phyloP scores from a whole-genome alignment of 2,888 invertebrate genomes.

The Flexamia atlantica region DNA sequence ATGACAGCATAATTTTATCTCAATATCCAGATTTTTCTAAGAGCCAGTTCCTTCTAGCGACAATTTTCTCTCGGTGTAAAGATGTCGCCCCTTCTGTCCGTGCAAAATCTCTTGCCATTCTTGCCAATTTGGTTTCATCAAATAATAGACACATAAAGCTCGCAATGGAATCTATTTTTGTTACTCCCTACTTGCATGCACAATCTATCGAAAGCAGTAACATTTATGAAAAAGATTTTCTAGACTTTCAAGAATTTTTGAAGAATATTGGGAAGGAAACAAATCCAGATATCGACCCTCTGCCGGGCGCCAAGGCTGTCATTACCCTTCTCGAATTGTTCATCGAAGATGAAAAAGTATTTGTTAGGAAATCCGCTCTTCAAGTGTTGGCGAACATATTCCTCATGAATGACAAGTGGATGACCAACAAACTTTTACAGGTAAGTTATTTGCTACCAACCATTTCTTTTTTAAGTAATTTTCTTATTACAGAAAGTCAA shows the following conservation, averaged over 20 bases:
- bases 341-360: slow-evolving; percentile 77
- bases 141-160: slow-evolving; percentile 68
- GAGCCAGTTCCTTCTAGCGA: slow-evolving; percentile 74
- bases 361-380: slow-evolving; percentile 77
- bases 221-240: slow-evolving; percentile 60
- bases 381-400: slow-evolving; percentile 74
- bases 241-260: slow-evolving; percentile 64
- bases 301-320: slow-evolving; percentile 73
- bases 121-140: slow-evolving; percentile 77
- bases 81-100: slow-evolving; percentile 80
- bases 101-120: slow-evolving; percentile 79
- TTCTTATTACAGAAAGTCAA: too few species aligned
- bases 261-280: slow-evolving; percentile 57
- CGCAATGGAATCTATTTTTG: slow-evolving; percentile 69
- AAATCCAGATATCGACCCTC: slow-evolving; percentile 68
- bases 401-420: slow-evolving; percentile 68
- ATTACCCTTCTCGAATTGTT: slow-evolving; percentile 74
- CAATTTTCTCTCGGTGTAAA: slow-evolving; percentile 77
- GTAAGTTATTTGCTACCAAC: slow-evolving; percentile 64
- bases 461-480: too few species aligned
- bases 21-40: slow-evolving; percentile 65
- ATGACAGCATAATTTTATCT: neutral
- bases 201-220: slow-evolving; percentile 40
- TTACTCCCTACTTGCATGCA: slow-evolving; percentile 61
- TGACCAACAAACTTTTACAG: slow-evolving; percentile 66